Percentiles rank a stretch among this genome's conserved stretches.
Evolutionary conservation across 2,888 invertebrate species (phyloP).

Genomic region (Amphipyra berbera): DNA sequence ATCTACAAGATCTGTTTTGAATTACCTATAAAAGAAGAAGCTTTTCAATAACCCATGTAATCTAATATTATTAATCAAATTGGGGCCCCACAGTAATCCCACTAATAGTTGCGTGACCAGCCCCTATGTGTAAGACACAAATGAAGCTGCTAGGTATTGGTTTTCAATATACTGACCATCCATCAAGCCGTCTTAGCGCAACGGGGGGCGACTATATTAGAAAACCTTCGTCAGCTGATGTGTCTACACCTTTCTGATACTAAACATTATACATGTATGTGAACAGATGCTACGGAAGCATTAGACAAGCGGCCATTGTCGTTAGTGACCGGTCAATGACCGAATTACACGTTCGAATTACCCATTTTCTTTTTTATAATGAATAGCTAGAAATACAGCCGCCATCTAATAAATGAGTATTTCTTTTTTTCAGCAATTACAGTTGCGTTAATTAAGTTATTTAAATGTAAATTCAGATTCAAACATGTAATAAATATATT

Average conservation of each 20-base stretch:
- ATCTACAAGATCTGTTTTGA: neutral
- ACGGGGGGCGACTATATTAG: conserved; percentile 87
- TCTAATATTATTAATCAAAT: conserved; percentile 69
- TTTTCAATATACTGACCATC: conserved; percentile 88
- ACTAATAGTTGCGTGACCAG: conserved; percentile 80
- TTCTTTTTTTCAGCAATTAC: conserved; percentile 28
- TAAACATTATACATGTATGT: conserved; percentile 32
- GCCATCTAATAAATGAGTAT: conserved; percentile 4
- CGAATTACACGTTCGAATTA: conserved; percentile 22
- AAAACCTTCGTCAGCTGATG: conserved; percentile 82
- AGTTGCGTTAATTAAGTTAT: conserved; percentile 53
- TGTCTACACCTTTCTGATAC: conserved; percentile 60
- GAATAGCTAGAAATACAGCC: conserved; percentile 18
- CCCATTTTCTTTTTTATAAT: conserved; percentile 23
- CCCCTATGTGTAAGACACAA: conserved; percentile 69
- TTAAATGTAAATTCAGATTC: conserved; percentile 42
- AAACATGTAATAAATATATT: conserved; percentile 6
- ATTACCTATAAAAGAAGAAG: conserved; percentile 7
- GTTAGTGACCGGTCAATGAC: conserved; percentile 40
- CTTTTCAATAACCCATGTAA: conserved; percentile 33
- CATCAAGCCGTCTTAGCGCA: conserved; percentile 85
- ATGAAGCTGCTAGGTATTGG: conserved; percentile 79
- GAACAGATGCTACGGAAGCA: conserved; percentile 48
- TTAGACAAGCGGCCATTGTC: conserved; percentile 31
- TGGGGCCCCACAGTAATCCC: conserved; percentile 71